Evolutionary conservation across 2,113 vertebrate genomes (phyloP).

Genomic region (Xyliphius kryptos): DNA sequence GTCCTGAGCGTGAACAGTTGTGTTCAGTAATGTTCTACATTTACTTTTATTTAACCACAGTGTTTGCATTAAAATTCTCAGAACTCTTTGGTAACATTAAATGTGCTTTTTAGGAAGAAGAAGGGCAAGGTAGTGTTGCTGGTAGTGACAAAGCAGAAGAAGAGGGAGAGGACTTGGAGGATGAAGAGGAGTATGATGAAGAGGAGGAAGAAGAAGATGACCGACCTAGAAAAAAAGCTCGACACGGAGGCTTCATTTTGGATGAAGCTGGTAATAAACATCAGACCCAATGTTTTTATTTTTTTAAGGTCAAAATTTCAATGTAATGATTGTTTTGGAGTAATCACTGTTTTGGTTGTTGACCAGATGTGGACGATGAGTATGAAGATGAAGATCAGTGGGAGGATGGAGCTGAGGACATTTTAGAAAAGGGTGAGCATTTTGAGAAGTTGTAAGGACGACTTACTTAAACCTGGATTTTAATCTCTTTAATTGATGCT

Average conservation of each 20-base stretch:
- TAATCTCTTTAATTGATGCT: no score
- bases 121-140: constrained; percentile 64
- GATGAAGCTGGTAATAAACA: constrained; percentile 84
- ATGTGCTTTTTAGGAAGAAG: no score
- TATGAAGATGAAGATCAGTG: constrained; percentile 92
- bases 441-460: not conserved
- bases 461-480: no score
- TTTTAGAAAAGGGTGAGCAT: constrained; percentile 84
- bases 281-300: no score
- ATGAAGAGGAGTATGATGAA: constrained; percentile 74
- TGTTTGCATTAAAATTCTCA: no score
- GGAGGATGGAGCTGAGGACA: constrained; percentile 86
- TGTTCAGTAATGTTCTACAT: no score
- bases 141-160: constrained; percentile 89
- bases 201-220: constrained; percentile 90
- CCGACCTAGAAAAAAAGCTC: constrained; percentile 79
- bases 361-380: constrained; percentile 85
- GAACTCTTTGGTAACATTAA: no score
- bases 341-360: constrained; percentile 4
- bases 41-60: no score
- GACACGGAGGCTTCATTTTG: constrained; percentile 84
- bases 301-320: not conserved
- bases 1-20: no score
- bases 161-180: constrained; percentile 78
- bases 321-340: not conserved